Base-by-base conservation (phyloP, 2,797 vertebrate genomes). In the Bovichtus variegatus region DNA sequence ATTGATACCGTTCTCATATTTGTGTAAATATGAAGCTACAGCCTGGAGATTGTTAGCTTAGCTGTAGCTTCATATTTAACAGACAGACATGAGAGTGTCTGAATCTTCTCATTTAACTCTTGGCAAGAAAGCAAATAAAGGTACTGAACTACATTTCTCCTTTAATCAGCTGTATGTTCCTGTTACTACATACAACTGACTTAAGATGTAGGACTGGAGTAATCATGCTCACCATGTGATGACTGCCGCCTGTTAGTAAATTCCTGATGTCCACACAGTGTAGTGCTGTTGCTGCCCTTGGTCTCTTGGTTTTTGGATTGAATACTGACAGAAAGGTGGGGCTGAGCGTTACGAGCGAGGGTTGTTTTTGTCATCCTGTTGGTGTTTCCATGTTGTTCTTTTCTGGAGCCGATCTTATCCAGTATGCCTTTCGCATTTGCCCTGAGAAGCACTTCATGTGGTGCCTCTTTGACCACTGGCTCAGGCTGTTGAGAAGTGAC, bases 391-490 rank as follows among this genome's bases (percentile, higher is more conserved):
- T 47, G 72, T 64, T 78, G 91, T 34, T 94, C 84, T 74, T 92
- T 93, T 84, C 91, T 95, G 55, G 83, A 58, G 29, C 79, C 80
- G 11, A 94, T 87, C 50, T 85, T 91, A 0, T 94, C 95, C 74
- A 97, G 83, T 3, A 97, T 85, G 38, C 93, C 96, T 71, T 94
- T 95, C 19, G 94, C 93, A 9, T 93, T 93, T 36, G 95, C 96
- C 0, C 92, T 94, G 83, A 93, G 87, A 81, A 97, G 83, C 50
- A 97, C 90, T 0, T 96, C 94, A 68, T 93, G 74, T 34, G 92
- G 84, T 1, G 92, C 78, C 63, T 92, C 86, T 0, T 83, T 87
- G 69, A 93, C 87, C 21, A 83, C 91, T 1, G 93, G 92, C n/a
- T 94, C 80, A 4, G 86, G 87, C 93, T 96, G 90, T 92, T 92